phyloP scores from a whole-genome alignment of 2,888 invertebrate genomes.

The Acronicta aceris region DNA sequence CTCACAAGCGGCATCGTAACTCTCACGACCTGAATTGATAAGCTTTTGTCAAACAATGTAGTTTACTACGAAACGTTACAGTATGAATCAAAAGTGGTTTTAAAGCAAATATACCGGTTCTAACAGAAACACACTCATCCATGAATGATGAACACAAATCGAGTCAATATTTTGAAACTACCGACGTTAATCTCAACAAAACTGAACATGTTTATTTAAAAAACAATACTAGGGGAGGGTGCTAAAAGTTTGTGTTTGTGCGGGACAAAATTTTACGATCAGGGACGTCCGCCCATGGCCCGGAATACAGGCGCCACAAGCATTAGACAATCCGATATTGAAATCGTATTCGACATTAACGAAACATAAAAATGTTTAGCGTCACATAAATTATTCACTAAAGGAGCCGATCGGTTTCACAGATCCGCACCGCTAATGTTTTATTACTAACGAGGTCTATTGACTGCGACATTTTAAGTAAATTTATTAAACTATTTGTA shows the following conservation, averaged over 20 bases:
- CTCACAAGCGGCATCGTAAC: constrained; percentile 1
- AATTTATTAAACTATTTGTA: constrained; percentile 70
- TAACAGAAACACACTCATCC: constrained; percentile 30
- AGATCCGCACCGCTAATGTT: constrained; percentile 77
- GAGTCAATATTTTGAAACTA: constrained; percentile 78
- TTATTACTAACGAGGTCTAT: constrained; percentile 82
- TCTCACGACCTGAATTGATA: constrained; percentile 1
- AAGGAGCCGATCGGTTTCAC: constrained; percentile 85
- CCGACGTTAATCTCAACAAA: constrained; percentile 76
- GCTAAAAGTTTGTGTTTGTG: constrained; percentile 84
- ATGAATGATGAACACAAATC: constrained; percentile 51
- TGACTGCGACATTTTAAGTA: constrained; percentile 71
- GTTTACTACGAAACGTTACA: neutral
- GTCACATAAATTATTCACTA: constrained; percentile 84
- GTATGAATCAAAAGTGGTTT: neutral
- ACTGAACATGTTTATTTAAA: constrained; percentile 82
- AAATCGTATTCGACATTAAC: constrained; percentile 83
- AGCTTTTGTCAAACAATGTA: constrained; percentile 10
- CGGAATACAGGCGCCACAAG: constrained; percentile 84
- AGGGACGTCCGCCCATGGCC: constrained; percentile 76
- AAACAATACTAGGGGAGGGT: constrained; percentile 77
- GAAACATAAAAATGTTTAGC: constrained; percentile 86
- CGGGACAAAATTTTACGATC: constrained; percentile 82
- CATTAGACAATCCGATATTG: constrained; percentile 86
- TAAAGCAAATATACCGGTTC: constrained; percentile 11